Evolutionary conservation across 2,113 vertebrate genomes (phyloP).

Genomic region (Macroglossus sobrinus): DNA sequence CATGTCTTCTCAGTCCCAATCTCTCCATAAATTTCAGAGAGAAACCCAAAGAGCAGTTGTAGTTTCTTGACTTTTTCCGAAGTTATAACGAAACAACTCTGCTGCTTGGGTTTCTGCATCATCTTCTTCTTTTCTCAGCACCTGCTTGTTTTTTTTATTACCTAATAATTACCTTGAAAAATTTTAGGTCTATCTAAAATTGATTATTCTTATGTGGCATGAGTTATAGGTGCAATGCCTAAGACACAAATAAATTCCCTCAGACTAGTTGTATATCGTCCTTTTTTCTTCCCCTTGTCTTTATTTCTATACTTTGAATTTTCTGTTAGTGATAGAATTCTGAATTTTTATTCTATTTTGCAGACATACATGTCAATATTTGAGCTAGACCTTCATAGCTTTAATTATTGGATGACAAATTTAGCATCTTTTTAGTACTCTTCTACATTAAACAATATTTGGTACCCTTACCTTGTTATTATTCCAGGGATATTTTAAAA

Average conservation of each 20-base stretch:
- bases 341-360: not conserved
- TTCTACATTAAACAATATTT: not conserved
- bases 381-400: not conserved
- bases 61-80: not conserved
- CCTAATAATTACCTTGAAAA: not conserved
- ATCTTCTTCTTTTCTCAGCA: not conserved
- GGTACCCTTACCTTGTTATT: not conserved
- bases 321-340: not conserved
- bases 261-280: not conserved
- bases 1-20: accelerated
- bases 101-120: no score
- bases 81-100: no score
- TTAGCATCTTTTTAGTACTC: not conserved
- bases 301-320: not conserved
- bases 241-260: not conserved
- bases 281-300: not conserved
- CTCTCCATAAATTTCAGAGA: not conserved
- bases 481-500: not conserved
- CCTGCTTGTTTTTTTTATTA: not conserved
- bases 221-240: not conserved
- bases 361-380: not conserved
- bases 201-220: not conserved
- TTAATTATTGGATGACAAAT: not conserved
- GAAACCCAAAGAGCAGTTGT: not conserved
- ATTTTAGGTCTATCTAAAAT: not conserved